phyloP scores from a whole-genome alignment of 2,113 vertebrate genomes.

The Pardalotus punctatus region DNA sequence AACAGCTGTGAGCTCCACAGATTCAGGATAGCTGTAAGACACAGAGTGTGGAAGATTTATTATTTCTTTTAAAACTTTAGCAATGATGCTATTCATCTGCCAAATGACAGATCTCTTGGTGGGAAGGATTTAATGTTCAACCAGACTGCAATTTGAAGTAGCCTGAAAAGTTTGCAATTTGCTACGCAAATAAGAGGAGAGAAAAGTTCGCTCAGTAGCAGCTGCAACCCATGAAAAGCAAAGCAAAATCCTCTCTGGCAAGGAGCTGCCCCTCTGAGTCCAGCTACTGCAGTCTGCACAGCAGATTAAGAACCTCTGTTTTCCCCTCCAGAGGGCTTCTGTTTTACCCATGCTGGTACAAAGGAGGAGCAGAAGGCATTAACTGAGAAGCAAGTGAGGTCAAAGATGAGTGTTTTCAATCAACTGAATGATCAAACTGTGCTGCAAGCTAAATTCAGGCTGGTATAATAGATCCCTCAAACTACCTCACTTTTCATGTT shows the following conservation, averaged over 20 bases:
- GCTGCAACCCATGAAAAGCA: not conserved
- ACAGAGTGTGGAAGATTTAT: not conserved
- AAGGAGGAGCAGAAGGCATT: not conserved
- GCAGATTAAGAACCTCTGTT: not conserved
- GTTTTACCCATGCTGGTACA: not conserved
- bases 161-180: not conserved
- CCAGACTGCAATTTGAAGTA: not conserved
- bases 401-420: not conserved
- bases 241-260: not conserved
- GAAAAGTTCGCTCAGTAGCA: not conserved
- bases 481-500: not conserved
- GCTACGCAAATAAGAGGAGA: not conserved
- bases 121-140: not conserved
- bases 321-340: not conserved
- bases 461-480: not conserved
- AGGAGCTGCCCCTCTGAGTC: not conserved
- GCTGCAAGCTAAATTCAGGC: not conserved
- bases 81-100: not conserved
- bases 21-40: not conserved
- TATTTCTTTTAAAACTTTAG: constrained; percentile 4
- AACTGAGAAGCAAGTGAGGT: not conserved
- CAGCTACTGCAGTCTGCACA: not conserved
- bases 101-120: not conserved
- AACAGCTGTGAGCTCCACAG: not conserved
- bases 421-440: not conserved